Evolutionary conservation across 2,797 vertebrate species (phyloP), one percentile per base, ranked within the genome.

Genomic region (Acipenser oxyrinchus): DNA sequence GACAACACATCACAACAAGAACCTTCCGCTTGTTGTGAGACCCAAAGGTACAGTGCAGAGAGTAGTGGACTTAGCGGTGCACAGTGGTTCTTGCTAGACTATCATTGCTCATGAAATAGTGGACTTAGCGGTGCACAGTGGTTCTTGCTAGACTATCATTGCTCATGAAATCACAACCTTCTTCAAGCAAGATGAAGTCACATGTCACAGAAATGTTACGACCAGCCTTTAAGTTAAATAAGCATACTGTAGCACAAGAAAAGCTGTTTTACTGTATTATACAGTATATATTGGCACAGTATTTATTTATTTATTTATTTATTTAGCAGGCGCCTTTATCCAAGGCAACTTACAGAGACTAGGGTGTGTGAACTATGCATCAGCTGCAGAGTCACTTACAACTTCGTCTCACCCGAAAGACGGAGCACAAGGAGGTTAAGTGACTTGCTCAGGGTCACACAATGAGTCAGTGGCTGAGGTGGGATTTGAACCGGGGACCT

Each of bases 1-100:
- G 85, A 85, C 81, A 83, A 78, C 80, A 74, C 80, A 83, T 83
- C 77, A 74, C 82, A 80, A 84, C 78, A 70, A 79, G 71, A 62
- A 74, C 75, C 76, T 84, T 83, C 75, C 73, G 76, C 71, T 79
- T 76, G 59, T 66, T 67, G 65, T 10, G 72, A 76, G 68, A 77
- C 81, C 85, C 83, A 88, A 87, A 87, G 74, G 64, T 73, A 70
- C 74, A 70, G 72, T 70, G 23, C 64, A 78, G 69, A 76, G 79
- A 79, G 71, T 78, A 80, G 84, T 83, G 82, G 88, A 88, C 78
- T 58, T 72, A 82, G 78, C 23, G 23, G 23, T 37, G 23, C 23
- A 37, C 2, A 83, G 78, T 75, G 73, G 64, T 66, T 75, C 70
- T 69, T 37, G 66, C 78, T 72, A 59, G n/a, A 48, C 68, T 4